Evolutionary conservation across 2,888 invertebrate genomes (phyloP), one percentile per base, ranked within the genome.

Genomic region (Eupithecia vulgata): DNA sequence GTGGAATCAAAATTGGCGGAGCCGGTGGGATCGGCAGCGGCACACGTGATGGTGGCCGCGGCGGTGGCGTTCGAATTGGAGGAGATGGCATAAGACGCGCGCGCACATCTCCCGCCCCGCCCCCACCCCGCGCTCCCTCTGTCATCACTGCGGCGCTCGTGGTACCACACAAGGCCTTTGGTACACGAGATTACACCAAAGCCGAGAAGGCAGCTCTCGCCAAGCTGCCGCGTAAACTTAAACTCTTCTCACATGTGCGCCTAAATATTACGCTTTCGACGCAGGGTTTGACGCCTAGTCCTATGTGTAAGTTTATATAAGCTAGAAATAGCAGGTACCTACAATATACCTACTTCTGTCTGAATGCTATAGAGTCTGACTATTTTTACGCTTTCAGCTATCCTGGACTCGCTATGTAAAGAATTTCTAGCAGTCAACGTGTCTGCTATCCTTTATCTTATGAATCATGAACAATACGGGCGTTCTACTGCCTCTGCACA

Each of bases 391-490:
- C 87, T 93, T 94, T 91, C 96, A 98, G 98, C 97, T 81, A 98
- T 98, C 87, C 95, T 98, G 85, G 96, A 97, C 90, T 97, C 97
- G 75, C 95, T 98, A 81, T 98, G 98, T 95, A 97, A 97, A 91
- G 97, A 98, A 92, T 98, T 98, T 94, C 96, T 98, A 78, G 97
- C 97, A 82, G 96, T 96, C 84, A 98, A 98, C 94, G 98, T 98
- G 78, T 98, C 98, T 81, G 98, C 98, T 85, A 98, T 99, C 87
- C 95, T 99, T 83, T 98, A 98, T 93, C 96, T 99, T 95, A 98
- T 98, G 97, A 98, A 98, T 94, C 97, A 98, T 93, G 98, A 98
- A 95, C 97, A 97, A 92, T 98, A 98, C 87, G 98, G 98, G 66
- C 96, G 98, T 78, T 98, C 98, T 91, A 98, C 98, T 75, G 98